Base-by-base conservation (phyloP, 2,797 vertebrate genomes). In the Myotis findleyi region DNA sequence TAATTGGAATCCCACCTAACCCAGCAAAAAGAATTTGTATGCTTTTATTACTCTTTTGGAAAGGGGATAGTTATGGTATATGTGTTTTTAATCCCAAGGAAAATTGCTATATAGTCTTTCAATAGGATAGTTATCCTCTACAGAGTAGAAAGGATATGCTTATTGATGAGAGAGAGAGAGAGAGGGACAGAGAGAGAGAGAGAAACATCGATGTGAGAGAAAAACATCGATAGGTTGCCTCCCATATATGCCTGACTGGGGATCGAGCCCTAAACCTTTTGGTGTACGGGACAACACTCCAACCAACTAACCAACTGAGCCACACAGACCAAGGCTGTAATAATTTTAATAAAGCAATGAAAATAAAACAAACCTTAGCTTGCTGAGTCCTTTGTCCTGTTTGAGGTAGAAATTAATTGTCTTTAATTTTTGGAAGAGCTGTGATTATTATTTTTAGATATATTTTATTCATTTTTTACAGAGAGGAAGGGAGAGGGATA, bases 341-440 rank as follows among this genome's bases (percentile, higher is more conserved):
- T 55, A 75, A 23, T 90, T 85, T 85, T 64, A 94, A 44, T 84
- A 84, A 84, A 77, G 44, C 41, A 69, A 20, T 91, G 68, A n/a
- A 64, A n/a, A 62, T 47, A 55, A 68, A 83, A 79, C 14, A 79
- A 72, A 72, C n/a, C 59, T 91, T 76, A 79, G 13, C 12, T 68
- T 94, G 62, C 66, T 95, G 49, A 76, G 69, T 68, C 25, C 59
- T 82, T n/a, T 68, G 59, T 75, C 55, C 33, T 94, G 1, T 51
- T n/a, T 80, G n/a, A 75, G 25, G 25, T 75, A 27, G 33, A 51
- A 76, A 86, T 53, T 85, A 69, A 21, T 72, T 71, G 53, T 73
- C 30, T 81, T 87, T 68, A 51, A 33, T 47, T 81, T 91, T 59
- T 75, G 49, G 41, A 82, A 94, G 57, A 68, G 27, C 47, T 25